A percentile compares a stretch with the other conserved stretches of the same genome.
phyloP scores from a whole-genome alignment of 23 tunicate species.

The Oikopleura dioica region DNA sequence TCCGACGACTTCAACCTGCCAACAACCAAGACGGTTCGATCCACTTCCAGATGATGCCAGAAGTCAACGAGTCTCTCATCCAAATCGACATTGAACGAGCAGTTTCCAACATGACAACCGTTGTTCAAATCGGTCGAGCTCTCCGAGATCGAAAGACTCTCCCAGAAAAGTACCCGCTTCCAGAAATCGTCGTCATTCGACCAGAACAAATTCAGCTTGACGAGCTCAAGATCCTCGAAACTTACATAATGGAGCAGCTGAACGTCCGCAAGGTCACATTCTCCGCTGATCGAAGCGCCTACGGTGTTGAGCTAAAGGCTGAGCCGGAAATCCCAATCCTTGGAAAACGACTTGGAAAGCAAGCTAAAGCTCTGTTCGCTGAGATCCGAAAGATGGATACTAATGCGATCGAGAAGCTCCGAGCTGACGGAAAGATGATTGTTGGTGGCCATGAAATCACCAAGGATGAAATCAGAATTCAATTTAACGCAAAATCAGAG shows the following conservation, averaged over 20 bases:
- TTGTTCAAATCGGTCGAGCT: conserved; percentile 66
- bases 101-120: conserved; percentile 59
- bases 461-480: neutral
- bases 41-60: conserved; percentile 72
- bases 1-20: conserved; percentile 28
- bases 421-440: conserved; percentile 20
- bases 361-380: conserved; percentile 30
- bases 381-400: conserved; percentile 24
- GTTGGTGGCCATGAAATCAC: conserved; percentile 14
- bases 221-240: conserved; percentile 31
- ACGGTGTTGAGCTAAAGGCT: conserved; percentile 48
- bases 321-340: conserved; percentile 64
- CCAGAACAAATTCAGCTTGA: conserved; percentile 38
- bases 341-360: conserved; percentile 63
- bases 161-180: conserved; percentile 55
- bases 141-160: conserved; percentile 55
- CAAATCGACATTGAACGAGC: conserved; percentile 54
- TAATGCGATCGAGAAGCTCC: conserved; percentile 29
- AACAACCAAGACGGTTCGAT: conserved; percentile 20
- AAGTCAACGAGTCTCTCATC: conserved; percentile 35
- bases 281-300: conserved; percentile 55
- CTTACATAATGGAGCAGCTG: conserved; percentile 68
- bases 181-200: conserved; percentile 86
- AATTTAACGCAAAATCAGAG: neutral
- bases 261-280: conserved; percentile 55